Conservation (phyloP, 2,113 vertebrate genomes). For the Edolisoma coerulescens region DNA sequence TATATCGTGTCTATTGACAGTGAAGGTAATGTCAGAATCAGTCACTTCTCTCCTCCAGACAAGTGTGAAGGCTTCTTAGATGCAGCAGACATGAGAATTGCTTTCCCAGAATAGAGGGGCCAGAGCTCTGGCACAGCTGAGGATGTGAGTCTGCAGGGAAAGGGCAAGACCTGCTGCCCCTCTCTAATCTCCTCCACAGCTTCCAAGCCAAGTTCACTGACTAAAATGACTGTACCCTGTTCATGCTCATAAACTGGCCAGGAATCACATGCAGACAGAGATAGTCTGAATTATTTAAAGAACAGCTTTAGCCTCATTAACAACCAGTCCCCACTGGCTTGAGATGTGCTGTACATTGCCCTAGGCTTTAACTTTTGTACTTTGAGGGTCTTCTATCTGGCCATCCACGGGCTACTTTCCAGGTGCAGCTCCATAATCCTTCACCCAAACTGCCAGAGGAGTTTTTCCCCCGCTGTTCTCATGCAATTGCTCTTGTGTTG, state of each 20-base stretch:
- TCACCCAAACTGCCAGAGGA: neutral
- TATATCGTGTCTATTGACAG: neutral
- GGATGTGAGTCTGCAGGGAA: neutral
- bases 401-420: neutral
- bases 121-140: neutral
- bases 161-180: neutral
- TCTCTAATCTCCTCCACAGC: neutral
- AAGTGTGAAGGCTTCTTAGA: neutral
- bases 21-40: neutral
- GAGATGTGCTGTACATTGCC: neutral
- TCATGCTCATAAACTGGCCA: neutral
- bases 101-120: neutral
- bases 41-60: neutral
- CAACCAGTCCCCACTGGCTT: accelerated
- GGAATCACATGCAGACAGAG: neutral
- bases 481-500: neutral
- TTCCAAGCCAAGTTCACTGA: neutral
- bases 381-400: neutral
- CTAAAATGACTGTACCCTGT: neutral
- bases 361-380: neutral
- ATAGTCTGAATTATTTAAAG: neutral
- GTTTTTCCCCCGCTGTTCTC: neutral
- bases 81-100: neutral
- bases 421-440: neutral
- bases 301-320: neutral